Percentiles rank a stretch among this genome's conserved stretches.
These are phyloP conservation scores for Vannuccia rotundouncinata DNA, from an alignment of 2,888 invertebrate genomes.

Conservation along the genomic window DNA sequence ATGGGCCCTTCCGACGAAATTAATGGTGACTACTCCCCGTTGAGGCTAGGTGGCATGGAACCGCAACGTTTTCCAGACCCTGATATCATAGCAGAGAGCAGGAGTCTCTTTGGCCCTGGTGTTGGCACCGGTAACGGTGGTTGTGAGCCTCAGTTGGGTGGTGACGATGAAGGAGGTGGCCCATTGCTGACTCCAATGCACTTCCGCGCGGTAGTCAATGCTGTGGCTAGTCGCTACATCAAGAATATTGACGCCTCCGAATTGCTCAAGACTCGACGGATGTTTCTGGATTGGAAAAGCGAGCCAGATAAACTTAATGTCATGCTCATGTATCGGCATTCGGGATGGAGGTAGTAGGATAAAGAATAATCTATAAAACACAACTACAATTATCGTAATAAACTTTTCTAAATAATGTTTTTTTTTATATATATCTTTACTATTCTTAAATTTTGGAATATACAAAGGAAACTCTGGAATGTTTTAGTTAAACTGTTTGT, in stretches of 20 bases:
- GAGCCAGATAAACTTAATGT: background rate
- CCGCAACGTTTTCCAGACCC: background rate
- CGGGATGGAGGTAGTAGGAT: background rate
- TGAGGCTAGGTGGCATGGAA: background rate
- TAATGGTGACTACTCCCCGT: background rate
- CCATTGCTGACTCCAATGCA: background rate
- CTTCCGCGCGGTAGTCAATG: background rate
- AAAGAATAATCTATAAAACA: no score
- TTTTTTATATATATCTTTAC: no score
- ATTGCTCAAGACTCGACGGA: background rate
- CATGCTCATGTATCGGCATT: background rate
- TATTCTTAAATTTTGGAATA: no score
- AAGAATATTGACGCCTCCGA: background rate
- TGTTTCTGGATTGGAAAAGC: background rate
- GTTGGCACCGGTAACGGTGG: background rate
- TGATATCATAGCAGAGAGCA: background rate
- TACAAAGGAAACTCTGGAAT: no score
- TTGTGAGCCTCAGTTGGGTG: no score
- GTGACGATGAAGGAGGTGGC: background rate
- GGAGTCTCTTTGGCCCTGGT: background rate
- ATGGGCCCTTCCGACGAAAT: background rate
- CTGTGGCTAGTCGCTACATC: background rate
- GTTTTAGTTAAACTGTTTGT: no score
- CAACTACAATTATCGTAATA: no score
- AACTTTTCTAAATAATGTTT: no score